Base-by-base conservation (phyloP, 1,140 invertebrate species). In the Listronotus bonariensis region DNA sequence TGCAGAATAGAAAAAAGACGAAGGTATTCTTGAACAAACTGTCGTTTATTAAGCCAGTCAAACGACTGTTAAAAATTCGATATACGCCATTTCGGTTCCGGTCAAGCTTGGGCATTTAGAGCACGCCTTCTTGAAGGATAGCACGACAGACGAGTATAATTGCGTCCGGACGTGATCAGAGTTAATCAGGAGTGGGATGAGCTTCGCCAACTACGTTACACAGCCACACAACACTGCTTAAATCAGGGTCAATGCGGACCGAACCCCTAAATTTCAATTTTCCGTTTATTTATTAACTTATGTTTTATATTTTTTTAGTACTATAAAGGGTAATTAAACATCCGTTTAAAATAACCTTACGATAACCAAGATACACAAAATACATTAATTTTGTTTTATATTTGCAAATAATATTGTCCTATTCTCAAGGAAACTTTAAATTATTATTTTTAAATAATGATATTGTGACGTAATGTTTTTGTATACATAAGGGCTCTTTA, bases 111-210 rank as follows among this genome's bases (percentile, higher is more conserved):
- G 55, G 67, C 68, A 74, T 74, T 69, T 69, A 61, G 68, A 71
- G 71, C 72, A 74, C 72, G 70, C 71, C 57, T 66, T 61, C 72
- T 72, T 74, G 70, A 74, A 74, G 69, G 69, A 72, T 74, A 63
- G 69, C 71, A 74, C 68, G 71, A 74, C 70, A 74, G 68, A 71
- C 67, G 62, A 68, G 66, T 74, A 72, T 74, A 74, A 74, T 74
- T 74, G 72, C 72, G 67, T 69, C 56, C 43, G 65, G 54, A 74
- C 72, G 72, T 74, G 72, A 74, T 68, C 71, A 65, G 72, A 65
- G 70, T 74, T 69, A 69, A 69, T 65, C 63, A 42, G 53, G 32
- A 63, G 41, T 45, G 18, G 26, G 41, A 43, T 63, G 43, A 54
- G 38, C 42, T 45, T 43, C 26, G 40, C 17, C 38, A 57, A 57